phyloP scores from a whole-genome alignment of 2,888 invertebrate species.

The Leptarthrus brevirostris region DNA sequence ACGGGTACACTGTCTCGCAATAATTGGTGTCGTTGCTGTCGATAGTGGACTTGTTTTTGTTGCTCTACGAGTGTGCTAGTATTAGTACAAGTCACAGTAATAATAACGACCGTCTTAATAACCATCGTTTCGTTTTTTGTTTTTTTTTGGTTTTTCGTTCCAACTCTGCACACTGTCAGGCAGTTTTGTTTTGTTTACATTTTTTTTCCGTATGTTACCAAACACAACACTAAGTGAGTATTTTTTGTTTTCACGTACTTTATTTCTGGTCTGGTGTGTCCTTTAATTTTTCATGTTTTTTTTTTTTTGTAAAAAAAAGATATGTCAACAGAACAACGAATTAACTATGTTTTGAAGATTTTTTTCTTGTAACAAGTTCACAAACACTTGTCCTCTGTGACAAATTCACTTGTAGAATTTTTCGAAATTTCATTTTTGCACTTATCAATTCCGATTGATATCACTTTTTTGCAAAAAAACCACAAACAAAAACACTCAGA shows the following conservation, averaged over 20 bases:
- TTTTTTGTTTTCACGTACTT: too few relatives aligned
- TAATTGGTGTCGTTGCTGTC: not conserved
- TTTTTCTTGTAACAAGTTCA: not conserved
- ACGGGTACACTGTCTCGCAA: not conserved
- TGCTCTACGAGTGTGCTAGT: not conserved
- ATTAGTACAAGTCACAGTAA: not conserved
- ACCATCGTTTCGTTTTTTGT: constrained; percentile 28
- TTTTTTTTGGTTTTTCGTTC: too few relatives aligned
- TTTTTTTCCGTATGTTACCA: not conserved
- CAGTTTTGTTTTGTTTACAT: not conserved
- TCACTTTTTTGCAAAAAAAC: not conserved
- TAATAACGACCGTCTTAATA: constrained; percentile 19
- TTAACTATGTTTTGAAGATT: too few relatives aligned
- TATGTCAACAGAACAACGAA: too few relatives aligned
- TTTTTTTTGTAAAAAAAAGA: too few relatives aligned
- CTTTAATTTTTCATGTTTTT: not conserved
- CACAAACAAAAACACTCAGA: not conserved
- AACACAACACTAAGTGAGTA: not conserved
- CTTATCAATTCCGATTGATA: too few relatives aligned
- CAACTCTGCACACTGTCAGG: not conserved
- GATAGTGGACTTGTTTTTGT: not conserved
- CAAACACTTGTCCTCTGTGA: too few relatives aligned
- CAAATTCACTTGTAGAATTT: too few relatives aligned
- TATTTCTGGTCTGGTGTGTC: not conserved
- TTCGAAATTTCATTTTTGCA: not conserved